Conservation (phyloP, 2,888 invertebrate species). For the Syrphus vitripennis region DNA sequence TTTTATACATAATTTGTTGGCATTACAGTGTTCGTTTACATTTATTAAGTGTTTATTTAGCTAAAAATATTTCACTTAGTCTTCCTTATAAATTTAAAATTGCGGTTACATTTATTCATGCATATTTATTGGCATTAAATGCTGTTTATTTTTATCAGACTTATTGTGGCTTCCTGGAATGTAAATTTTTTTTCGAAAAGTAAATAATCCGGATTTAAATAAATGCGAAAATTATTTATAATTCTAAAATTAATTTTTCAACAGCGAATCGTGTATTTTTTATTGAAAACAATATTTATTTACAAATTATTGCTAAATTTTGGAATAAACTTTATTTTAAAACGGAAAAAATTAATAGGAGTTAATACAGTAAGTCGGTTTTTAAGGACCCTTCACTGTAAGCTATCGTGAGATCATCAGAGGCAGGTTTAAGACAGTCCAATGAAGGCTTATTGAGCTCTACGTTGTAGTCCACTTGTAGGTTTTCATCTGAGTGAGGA, state of each 20-base stretch:
- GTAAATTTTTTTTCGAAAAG: slow-evolving; percentile 31
- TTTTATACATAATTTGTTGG: slow-evolving; percentile 55
- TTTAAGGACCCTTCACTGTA: slow-evolving; percentile 81
- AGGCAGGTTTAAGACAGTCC: slow-evolving; percentile 77
- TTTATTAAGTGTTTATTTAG: slow-evolving; percentile 27
- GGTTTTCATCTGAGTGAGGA: slow-evolving; percentile 1
- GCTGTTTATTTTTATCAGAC: slow-evolving; percentile 34
- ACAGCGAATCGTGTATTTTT: neutral
- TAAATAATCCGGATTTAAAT: slow-evolving; percentile 11
- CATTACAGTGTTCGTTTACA: slow-evolving; percentile 45
- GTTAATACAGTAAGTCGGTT: slow-evolving; percentile 80
- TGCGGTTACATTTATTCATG: neutral
- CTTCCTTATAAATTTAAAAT: slow-evolving; percentile 32
- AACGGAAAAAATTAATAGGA: neutral
- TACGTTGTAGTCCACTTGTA: slow-evolving; percentile 15
- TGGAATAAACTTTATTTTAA: slow-evolving; percentile 38
- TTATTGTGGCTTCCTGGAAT: slow-evolving; percentile 53
- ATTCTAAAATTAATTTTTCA: slow-evolving; percentile 6
- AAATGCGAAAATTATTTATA: slow-evolving; percentile 10
- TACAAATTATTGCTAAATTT: slow-evolving; percentile 55
- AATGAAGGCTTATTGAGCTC: slow-evolving; percentile 44
- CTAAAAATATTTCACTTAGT: slow-evolving; percentile 46
- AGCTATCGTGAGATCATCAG: slow-evolving; percentile 79
- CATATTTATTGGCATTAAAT: neutral
- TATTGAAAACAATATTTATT: slow-evolving; percentile 34